Base-by-base conservation (phyloP, 2,113 vertebrate genomes). In the Microcebus lehilahytsara region DNA sequence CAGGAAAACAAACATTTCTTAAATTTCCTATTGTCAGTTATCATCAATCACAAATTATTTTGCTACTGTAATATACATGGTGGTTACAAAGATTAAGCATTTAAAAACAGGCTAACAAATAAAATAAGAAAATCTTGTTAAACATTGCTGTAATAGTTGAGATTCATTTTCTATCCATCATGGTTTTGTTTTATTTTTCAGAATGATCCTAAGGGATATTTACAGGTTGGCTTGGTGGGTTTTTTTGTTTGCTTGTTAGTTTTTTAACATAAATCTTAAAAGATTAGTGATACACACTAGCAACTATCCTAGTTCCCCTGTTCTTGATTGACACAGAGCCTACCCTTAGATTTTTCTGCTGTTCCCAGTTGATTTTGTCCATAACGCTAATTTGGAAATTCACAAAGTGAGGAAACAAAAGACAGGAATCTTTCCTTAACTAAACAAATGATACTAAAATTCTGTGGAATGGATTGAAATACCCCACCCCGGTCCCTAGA, bases 1-100 rank as follows among this genome's bases (percentile, higher is more conserved):
- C 34, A 64, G 53, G 27, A 79, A 92, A 96, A 42, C 10, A 51
- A 46, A 13, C 22, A 85, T 83, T 79, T 95, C 42, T 66, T 60
- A 84, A 94, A 88, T 66, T 84, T 85, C 40, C 37, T 89, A 17
- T 74, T 96, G 51, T 89, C 67, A 95, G 32, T 96, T 60, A 77
- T 49, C 37, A 86, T 66, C 84, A 69, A 37, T 71, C 71, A 58
- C 58, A 80, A 51, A 37, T 91, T 87, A 62, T 51, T 85, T 92
- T 88, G 32, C 80, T 90, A 46, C n/a, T 85, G 0, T 75, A 60
- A 71, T 46, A 80, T 58, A 17, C 23, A 42, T 22, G 34, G 71
- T 90, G 46, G 58, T 66, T 80, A 83, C 37, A 86, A 80, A 84
- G 56, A 51, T 91, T 6, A 72, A 86, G 25, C 20, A 80, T 71